Conservation (phyloP, 2,888 invertebrate genomes). For the Lepidocyrtinus sp. region DNA sequence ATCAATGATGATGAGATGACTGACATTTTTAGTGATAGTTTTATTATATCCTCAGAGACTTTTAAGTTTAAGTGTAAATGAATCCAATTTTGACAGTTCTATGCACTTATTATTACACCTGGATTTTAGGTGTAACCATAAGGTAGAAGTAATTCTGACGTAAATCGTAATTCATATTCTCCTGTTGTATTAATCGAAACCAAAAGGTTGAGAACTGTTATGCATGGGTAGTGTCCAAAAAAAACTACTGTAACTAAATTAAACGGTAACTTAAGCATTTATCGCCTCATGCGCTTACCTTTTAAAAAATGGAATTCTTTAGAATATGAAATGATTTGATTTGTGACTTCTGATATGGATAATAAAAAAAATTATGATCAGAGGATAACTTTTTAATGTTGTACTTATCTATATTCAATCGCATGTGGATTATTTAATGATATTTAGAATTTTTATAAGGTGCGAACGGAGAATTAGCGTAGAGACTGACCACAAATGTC, state of each 20-base stretch:
- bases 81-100: background rate
- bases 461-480: background rate
- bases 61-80: background rate
- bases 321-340: background rate
- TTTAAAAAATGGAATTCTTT: background rate
- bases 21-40: background rate
- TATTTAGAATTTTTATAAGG: background rate
- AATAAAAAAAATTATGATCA: too few species aligned
- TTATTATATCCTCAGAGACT: background rate
- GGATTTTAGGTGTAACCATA: background rate
- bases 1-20: background rate
- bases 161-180: background rate
- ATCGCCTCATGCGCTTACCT: constrained; percentile 8
- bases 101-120: background rate
- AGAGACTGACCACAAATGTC: background rate
- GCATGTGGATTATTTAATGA: background rate
- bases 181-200: background rate
- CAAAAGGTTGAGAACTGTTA: background rate
- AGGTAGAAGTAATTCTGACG: background rate
- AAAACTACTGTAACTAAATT: too few species aligned
- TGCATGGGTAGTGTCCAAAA: too few species aligned
- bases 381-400: background rate
- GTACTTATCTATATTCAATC: background rate
- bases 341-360: too few species aligned
- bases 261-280: background rate